Evolutionary conservation across 2,888 invertebrate species (phyloP).

Genomic region (Cosmia trapezina): DNA sequence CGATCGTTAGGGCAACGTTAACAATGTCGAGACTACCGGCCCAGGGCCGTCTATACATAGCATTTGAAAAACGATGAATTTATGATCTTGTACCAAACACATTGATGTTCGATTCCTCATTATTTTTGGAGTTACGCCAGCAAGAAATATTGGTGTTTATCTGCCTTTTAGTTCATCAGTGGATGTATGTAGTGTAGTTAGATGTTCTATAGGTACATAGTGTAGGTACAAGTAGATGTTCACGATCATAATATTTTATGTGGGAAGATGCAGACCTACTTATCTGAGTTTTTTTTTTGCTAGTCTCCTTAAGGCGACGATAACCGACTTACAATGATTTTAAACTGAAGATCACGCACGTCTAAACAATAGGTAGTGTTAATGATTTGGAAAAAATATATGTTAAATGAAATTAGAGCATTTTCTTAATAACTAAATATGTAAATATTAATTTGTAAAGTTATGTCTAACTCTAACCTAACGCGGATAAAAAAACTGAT

Average conservation of each 20-base stretch:
- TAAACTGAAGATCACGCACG: no score
- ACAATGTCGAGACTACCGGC: no score
- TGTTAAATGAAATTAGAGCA: no score
- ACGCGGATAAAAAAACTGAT: no score
- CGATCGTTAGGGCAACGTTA: no score
- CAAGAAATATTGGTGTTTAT: slow-evolving; percentile 23
- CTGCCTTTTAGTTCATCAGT: slow-evolving; percentile 20
- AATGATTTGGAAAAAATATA: no score
- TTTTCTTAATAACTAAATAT: no score
- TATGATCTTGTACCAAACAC: slow-evolving; percentile 30
- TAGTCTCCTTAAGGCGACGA: background rate
- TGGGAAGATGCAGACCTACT: background rate
- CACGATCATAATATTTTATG: background rate
- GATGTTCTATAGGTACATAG: background rate
- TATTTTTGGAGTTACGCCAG: slow-evolving; percentile 49
- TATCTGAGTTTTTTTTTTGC: background rate
- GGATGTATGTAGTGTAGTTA: background rate
- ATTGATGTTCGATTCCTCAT: slow-evolving; percentile 31
- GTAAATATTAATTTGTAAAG: no score
- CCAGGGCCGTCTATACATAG: slow-evolving; percentile 49
- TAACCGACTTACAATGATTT: no score
- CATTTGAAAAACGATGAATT: slow-evolving; percentile 9
- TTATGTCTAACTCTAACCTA: no score
- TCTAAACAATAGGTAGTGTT: no score
- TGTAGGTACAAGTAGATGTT: background rate